Base-by-base conservation (phyloP, 37 sponge, comb jelly and placozoan species). In the Geodia barretti region DNA sequence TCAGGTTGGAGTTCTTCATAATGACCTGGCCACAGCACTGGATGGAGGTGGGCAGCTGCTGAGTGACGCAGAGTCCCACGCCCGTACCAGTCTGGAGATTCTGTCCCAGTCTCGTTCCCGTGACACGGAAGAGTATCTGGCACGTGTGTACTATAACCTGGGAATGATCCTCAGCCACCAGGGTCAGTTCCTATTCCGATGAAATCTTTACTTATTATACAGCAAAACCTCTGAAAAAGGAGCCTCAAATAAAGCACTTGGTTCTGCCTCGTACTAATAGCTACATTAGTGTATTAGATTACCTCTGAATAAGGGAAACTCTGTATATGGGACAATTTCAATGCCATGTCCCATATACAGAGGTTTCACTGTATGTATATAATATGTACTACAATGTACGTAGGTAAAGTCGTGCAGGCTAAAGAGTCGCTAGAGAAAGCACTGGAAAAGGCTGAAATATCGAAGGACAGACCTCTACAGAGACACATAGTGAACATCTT, bases 1-100 rank as follows among this genome's bases (percentile, higher is more conserved):
- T 11, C 25, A 84, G 85, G 71, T 77, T 41, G 87, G 81, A 2
- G 75, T 79, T 31, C 25, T 73, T 3, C 63, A 62, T 35, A 87
- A 74, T 74, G 75, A 87, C 62, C 64, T 73, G 35, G 81, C 81
- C 41, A 73, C 80, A 7, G 87, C 80, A 8, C 24, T 87, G 36
- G 81, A 87, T 67, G 70, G 42, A 4, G 39, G 4, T 8, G 75
- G 69, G 33, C 3, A 74, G 32, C 36, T 58, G 38, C n/a, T 14
- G 23, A 28, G 31, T n/a, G 70, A 67, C 37, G 87, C 87, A 43
- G 61, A 73, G 35, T 20, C 25, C 11, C 61, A 73, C 1, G 36
- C 62, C 24, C 62, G 39, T 4, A 31, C 19, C n/a, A 79, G 76
- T 41, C 60, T 78, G 37, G 72, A 78, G 58, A 86, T 65, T 1